phyloP scores from a whole-genome alignment of 23 tunicate genomes.

The Styela clava region DNA sequence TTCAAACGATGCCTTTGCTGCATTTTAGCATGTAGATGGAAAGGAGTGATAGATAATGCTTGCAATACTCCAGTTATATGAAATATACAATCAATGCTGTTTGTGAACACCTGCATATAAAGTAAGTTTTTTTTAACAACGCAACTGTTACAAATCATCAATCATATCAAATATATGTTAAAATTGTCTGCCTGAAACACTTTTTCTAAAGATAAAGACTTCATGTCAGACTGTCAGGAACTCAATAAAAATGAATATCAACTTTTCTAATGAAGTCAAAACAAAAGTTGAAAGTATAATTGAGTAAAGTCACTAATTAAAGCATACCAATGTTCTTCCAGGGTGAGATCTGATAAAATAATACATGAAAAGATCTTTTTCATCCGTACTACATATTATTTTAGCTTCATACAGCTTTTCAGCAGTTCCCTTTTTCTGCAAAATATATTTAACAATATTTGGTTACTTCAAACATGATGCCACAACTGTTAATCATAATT shows the following conservation, averaged over 20 bases:
- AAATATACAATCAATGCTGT: conserved; percentile 93
- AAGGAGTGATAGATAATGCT: conserved; percentile 55
- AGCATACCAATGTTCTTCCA: conserved; percentile 79
- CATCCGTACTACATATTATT: conserved; percentile 51
- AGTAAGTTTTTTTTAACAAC: not conserved
- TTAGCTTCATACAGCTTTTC: conserved; percentile 69
- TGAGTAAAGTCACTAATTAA: no score
- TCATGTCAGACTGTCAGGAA: no score
- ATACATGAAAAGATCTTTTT: conserved; percentile 85
- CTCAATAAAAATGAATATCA: no score
- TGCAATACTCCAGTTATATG: conserved; percentile 68
- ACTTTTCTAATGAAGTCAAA: no score
- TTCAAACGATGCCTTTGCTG: conserved; percentile 95
- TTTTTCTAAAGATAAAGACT: no score
- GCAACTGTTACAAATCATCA: no score
- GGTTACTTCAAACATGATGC: no score
- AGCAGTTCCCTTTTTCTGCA: conserved; percentile 70
- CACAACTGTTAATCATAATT: no score
- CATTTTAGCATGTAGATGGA: conserved; percentile 90
- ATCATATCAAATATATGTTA: no score
- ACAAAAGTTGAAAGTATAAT: no score
- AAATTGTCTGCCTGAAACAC: no score
- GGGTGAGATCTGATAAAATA: conserved; percentile 82
- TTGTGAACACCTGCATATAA: conserved; percentile 63
- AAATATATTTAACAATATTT: not conserved